Conservation (phyloP, 2,797 vertebrate species). For the Phoebastria nigripes region DNA sequence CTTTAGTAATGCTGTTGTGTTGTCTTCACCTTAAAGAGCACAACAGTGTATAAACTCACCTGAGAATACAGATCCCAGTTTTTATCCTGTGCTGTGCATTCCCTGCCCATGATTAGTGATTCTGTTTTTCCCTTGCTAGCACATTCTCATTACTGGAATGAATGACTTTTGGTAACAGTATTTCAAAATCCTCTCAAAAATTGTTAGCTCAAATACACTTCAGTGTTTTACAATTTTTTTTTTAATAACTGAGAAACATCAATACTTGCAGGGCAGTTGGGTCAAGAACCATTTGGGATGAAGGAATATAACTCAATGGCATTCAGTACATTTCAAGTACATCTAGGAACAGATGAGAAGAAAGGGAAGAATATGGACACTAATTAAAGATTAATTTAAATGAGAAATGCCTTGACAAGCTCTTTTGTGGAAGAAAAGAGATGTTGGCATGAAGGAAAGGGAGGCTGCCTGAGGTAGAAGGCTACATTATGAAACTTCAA, state of each 20-base stretch:
- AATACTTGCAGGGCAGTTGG: background rate
- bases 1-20: background rate
- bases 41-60: background rate
- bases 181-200: background rate
- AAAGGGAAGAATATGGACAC: background rate
- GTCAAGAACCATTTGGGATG: background rate
- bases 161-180: background rate
- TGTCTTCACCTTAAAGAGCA: background rate
- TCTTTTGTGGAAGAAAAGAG: background rate
- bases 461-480: background rate
- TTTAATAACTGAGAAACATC: background rate
- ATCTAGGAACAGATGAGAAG: background rate
- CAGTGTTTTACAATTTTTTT: background rate
- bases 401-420: background rate
- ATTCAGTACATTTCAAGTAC: background rate
- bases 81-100: background rate
- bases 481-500: background rate
- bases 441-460: background rate
- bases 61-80: background rate
- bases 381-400: slow-evolving; percentile 15
- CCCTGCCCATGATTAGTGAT: background rate
- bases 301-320: background rate
- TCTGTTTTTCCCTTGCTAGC: background rate
- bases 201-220: background rate
- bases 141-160: background rate